Evolutionary conservation across 2,888 invertebrate species (phyloP).

Genomic region (Diloba caeruleocephala): DNA sequence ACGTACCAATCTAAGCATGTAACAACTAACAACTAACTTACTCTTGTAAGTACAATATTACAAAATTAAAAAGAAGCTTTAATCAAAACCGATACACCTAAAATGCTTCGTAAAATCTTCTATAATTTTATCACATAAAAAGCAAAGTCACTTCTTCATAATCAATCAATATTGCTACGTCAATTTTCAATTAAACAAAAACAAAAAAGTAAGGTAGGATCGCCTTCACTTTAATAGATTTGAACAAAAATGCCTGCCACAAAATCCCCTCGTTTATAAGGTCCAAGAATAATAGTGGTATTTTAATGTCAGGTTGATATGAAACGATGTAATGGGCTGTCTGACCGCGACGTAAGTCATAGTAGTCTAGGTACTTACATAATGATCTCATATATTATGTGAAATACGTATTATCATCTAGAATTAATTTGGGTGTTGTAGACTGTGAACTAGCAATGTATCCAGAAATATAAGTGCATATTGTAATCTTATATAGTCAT

Average conservation of each 20-base stretch:
- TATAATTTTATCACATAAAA: conserved; percentile 22
- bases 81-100: neutral
- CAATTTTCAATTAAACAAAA: conserved; percentile 63
- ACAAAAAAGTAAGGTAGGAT: conserved; percentile 47
- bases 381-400: conserved; percentile 14
- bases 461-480: too few species aligned
- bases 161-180: conserved; percentile 61
- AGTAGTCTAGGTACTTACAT: conserved; percentile 24
- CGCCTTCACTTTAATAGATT: conserved; percentile 31
- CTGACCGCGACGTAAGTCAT: conserved; percentile 30
- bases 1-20: too few species aligned
- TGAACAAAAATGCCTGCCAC: conserved; percentile 10
- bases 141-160: conserved; percentile 47
- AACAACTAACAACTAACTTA: too few species aligned
- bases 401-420: conserved; percentile 16
- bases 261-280: conserved; percentile 23
- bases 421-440: conserved; percentile 33
- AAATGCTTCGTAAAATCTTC: conserved; percentile 1
- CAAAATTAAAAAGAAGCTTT: neutral
- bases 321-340: conserved; percentile 37
- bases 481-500: too few species aligned
- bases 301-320: conserved; percentile 38
- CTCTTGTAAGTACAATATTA: too few species aligned
- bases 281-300: conserved; percentile 23
- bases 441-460: conserved; percentile 32